A percentile compares a stretch with the other conserved stretches of the same genome.
Conservation (phyloP, 2,888 invertebrate genomes). For the Leucophenga montana region DNA sequence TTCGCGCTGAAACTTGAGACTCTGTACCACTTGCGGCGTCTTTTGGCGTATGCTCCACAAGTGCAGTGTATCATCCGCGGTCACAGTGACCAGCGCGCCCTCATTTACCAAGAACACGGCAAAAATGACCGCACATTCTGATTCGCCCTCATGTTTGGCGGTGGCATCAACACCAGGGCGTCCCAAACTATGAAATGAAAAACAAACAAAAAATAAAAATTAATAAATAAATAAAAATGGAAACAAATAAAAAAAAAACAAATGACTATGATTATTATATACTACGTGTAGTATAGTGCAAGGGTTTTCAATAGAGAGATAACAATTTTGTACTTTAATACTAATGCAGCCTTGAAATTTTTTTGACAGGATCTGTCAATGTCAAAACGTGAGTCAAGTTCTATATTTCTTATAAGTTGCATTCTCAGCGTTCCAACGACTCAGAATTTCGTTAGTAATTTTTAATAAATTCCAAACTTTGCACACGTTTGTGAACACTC, state of each 20-base stretch:
- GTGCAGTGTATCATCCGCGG: constrained; percentile 96
- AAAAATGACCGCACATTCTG: constrained; percentile 82
- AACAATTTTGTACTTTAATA: too few species aligned
- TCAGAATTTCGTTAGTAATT: too few species aligned
- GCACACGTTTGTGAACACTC: too few species aligned
- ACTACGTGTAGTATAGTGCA: too few species aligned
- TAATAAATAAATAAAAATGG: constrained; percentile 1
- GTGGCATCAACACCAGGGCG: constrained; percentile 97
- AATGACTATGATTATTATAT: too few species aligned
- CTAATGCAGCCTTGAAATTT: too few species aligned
- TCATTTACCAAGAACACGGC: constrained; percentile 97
- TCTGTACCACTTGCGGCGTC: constrained; percentile 94
- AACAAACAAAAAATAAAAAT: not conserved
- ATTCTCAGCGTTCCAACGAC: too few species aligned
- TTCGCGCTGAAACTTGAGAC: constrained; percentile 97
- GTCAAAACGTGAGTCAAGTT: too few species aligned
- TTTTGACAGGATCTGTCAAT: too few species aligned
- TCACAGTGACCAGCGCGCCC: constrained; percentile 95
- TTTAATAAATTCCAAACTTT: too few species aligned
- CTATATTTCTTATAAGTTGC: too few species aligned
- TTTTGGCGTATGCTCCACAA: constrained; percentile 98
- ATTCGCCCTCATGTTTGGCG: constrained; percentile 85
- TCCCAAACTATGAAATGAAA: constrained; percentile 82
- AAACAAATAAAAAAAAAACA: not conserved
- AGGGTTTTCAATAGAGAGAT: too few species aligned